Evolutionary conservation across 2,797 vertebrate species (phyloP).

Genomic region (Arremon aurantiirostris): DNA sequence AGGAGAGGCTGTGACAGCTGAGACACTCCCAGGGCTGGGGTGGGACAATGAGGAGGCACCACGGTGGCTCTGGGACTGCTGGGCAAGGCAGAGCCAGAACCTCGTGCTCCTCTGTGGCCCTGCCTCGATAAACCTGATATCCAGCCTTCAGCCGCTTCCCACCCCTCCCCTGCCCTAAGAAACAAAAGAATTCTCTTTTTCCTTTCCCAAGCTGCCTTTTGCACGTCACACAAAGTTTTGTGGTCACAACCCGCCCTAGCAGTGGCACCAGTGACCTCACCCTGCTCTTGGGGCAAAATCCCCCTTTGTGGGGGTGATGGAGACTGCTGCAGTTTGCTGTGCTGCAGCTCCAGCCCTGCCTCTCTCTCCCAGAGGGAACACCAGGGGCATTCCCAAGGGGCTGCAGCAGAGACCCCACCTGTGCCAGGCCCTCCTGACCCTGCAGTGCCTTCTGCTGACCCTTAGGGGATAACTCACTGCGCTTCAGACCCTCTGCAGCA

Average conservation of each 20-base stretch:
- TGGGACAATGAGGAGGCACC: conserved; percentile 63
- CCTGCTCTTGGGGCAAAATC: neutral
- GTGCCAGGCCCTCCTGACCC: neutral
- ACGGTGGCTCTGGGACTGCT: conserved; percentile 57
- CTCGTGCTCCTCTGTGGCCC: neutral
- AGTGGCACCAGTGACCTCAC: neutral
- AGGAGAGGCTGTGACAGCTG: neutral
- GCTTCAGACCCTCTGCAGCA: neutral
- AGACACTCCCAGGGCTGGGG: neutral
- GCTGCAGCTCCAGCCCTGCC: neutral
- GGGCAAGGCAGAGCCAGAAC: conserved; percentile 72
- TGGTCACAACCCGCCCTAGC: neutral
- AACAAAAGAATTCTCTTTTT: neutral
- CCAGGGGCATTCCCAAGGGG: neutral
- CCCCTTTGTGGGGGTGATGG: accelerated
- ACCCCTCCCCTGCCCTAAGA: neutral
- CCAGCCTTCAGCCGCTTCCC: neutral
- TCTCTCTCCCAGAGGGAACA: neutral
- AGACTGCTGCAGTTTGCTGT: neutral
- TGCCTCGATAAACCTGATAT: neutral
- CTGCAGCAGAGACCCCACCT: neutral
- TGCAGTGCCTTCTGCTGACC: neutral
- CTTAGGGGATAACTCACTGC: neutral
- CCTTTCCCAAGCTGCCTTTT: neutral
- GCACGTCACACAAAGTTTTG: neutral